These are phyloP conservation scores for Linurgus olivaceus DNA, from an alignment of 2,797 vertebrate genomes.

Conservation along the genomic window DNA sequence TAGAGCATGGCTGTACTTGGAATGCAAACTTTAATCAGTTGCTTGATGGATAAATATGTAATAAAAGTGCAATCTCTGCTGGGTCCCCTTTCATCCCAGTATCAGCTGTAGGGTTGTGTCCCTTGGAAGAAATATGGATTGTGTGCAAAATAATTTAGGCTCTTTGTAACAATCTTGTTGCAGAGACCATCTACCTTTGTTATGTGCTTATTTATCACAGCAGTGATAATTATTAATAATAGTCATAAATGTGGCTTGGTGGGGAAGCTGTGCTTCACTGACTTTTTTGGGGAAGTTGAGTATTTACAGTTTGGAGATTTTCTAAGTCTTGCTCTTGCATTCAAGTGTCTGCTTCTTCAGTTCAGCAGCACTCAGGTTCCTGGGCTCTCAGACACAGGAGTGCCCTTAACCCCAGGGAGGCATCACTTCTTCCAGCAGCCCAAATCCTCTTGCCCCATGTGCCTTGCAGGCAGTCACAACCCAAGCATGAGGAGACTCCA, in stretches of 20 bases:
- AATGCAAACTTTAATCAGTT: constrained; percentile 30
- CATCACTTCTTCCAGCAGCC: not conserved
- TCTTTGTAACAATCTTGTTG: not conserved
- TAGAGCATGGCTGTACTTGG: not conserved
- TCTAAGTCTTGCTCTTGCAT: not conserved
- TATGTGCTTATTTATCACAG: not conserved
- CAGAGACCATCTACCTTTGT: not conserved
- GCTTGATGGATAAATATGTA: not conserved
- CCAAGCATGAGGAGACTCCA: not conserved
- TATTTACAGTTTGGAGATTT: not conserved
- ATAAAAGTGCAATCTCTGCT: not conserved
- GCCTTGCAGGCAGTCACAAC: not conserved
- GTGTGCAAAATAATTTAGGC: not conserved
- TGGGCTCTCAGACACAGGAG: not conserved
- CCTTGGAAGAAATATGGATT: not conserved
- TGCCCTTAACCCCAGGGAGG: not conserved
- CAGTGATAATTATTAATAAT: not conserved
- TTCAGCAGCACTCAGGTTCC: not conserved
- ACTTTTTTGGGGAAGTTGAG: not conserved
- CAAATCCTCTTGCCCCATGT: not conserved
- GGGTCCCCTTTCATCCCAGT: not conserved
- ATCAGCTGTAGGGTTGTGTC: not conserved
- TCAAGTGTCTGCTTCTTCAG: not conserved
- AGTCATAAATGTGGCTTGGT: not conserved
- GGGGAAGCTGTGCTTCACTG: not conserved